Conservation (phyloP, 53 echinoderm and acorn worm species). For the Actinopyga echinites region DNA sequence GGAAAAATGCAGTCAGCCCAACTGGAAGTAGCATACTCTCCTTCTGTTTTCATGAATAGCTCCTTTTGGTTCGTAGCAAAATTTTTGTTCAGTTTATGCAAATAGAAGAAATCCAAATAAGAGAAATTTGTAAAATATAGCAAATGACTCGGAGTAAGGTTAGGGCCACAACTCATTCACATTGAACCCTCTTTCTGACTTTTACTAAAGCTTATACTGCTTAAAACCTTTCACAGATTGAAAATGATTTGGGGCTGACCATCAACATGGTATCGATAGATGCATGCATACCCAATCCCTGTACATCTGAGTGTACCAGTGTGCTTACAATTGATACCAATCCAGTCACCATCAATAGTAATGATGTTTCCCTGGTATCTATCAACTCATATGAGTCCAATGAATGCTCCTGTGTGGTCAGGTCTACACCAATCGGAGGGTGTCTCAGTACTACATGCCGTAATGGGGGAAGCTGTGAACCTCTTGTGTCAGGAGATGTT, state of each 20-base stretch:
- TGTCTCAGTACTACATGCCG: constrained; percentile 66
- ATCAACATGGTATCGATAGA: constrained; percentile 74
- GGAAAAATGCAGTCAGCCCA: too few relatives aligned
- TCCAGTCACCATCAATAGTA: constrained; percentile 61
- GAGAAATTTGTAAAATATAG: too few relatives aligned
- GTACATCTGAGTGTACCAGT: constrained; percentile 71
- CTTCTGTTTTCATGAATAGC: too few relatives aligned
- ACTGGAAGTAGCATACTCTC: too few relatives aligned
- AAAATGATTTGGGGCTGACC: constrained; percentile 33
- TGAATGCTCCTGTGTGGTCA: constrained; percentile 60
- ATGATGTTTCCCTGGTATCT: constrained; percentile 54
- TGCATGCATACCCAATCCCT: constrained; percentile 69
- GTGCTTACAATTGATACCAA: constrained; percentile 53
- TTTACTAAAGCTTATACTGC: constrained; percentile 65
- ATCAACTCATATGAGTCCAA: constrained; percentile 64
- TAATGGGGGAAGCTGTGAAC: constrained; percentile 73
- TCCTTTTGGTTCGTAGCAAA: too few relatives aligned
- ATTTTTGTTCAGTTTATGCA: too few relatives aligned
- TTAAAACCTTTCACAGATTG: constrained; percentile 56
- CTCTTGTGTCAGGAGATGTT: constrained; percentile 54
- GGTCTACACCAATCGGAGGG: constrained; percentile 27
- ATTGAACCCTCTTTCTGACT: constrained; percentile 59
- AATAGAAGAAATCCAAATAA: too few relatives aligned
- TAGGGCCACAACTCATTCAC: constrained; percentile 1
- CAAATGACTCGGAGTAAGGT: too few relatives aligned